Evolutionary conservation across 2,888 invertebrate genomes (phyloP).

Genomic region (Latheticus oryzae): DNA sequence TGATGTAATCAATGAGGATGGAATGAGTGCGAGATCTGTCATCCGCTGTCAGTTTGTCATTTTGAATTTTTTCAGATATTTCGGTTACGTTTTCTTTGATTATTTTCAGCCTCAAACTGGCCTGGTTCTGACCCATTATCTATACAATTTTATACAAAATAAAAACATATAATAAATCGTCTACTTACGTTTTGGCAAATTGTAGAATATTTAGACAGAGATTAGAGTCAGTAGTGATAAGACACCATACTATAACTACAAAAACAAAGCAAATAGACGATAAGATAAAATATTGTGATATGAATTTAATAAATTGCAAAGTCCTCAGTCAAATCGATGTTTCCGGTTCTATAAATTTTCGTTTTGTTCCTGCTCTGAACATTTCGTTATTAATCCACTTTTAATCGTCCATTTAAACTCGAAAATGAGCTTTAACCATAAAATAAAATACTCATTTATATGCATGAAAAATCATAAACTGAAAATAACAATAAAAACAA

Average conservation of each 20-base stretch:
- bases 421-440: neutral
- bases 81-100: slow-evolving; percentile 16
- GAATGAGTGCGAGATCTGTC: slow-evolving; percentile 5
- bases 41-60: neutral
- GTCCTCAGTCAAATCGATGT: no score
- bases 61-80: slow-evolving; percentile 7
- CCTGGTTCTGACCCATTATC: slow-evolving; percentile 20
- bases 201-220: neutral
- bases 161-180: no score
- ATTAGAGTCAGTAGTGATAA: no score
- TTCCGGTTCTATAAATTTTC: no score
- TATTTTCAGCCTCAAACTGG: neutral
- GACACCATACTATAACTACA: no score
- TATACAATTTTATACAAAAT: neutral
- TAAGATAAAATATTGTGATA: no score
- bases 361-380: no score
- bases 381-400: neutral
- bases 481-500: slow-evolving; percentile 5
- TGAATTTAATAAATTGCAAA: no score
- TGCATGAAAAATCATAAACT: slow-evolving; percentile 20
- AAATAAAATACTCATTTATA: slow-evolving; percentile 22
- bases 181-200: no score
- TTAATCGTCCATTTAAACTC: slow-evolving; percentile 1
- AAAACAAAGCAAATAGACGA: no score
- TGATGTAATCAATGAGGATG: slow-evolving; percentile 10